phyloP scores from a whole-genome alignment of 2,797 vertebrate species.

The Argya squamiceps region DNA sequence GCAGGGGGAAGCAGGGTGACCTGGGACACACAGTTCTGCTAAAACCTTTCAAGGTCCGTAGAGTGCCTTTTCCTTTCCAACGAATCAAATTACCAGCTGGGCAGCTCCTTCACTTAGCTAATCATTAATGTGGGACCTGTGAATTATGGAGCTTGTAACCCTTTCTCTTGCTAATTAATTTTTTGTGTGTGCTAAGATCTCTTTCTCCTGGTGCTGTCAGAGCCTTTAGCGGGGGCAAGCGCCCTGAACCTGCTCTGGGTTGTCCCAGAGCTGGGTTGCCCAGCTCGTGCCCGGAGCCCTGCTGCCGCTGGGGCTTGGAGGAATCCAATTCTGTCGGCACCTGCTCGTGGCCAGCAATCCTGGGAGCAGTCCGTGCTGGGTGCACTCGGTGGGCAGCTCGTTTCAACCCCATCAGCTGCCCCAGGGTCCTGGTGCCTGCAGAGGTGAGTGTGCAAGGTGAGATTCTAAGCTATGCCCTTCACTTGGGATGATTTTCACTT shows the following conservation, averaged over 20 bases:
- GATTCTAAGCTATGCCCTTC: neutral
- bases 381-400: neutral
- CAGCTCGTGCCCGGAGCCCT: fast-evolving
- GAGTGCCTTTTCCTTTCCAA: slow-evolving; percentile 66
- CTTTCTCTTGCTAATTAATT: slow-evolving; percentile 37
- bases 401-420: neutral
- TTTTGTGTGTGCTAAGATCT: neutral
- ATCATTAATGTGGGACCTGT: slow-evolving; percentile 47
- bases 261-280: neutral
- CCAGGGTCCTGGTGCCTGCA: fast-evolving
- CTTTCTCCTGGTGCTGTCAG: neutral
- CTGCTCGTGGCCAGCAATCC: neutral
- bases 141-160: slow-evolving; percentile 18
- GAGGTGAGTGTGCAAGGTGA: neutral
- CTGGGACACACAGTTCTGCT: slow-evolving; percentile 59
- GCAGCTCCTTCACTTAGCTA: slow-evolving; percentile 34
- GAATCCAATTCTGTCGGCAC: neutral
- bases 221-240: fast-evolving
- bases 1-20: slow-evolving; percentile 62
- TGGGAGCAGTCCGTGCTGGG: fast-evolving
- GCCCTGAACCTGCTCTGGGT: neutral
- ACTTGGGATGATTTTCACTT: neutral
- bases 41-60: slow-evolving; percentile 52
- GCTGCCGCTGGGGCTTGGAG: fast-evolving
- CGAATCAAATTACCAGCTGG: slow-evolving; percentile 53